Evolutionary conservation across 2,888 invertebrate species (phyloP).

Genomic region (Graphium colonna): DNA sequence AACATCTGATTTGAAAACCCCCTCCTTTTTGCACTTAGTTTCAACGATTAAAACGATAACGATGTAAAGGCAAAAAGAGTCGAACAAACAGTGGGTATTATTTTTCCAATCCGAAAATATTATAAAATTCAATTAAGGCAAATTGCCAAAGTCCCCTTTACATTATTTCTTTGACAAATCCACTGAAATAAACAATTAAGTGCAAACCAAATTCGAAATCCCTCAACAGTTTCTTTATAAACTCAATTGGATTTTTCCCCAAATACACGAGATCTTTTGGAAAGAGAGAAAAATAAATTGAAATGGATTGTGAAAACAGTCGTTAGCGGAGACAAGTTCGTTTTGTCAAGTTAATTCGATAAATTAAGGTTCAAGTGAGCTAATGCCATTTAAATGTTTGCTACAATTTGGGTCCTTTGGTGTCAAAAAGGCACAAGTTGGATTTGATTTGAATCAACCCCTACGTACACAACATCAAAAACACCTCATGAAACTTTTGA

Average conservation of each 20-base stretch:
- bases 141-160: no score
- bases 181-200: no score
- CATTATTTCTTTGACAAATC: not conserved
- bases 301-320: not conserved
- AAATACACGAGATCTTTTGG: not conserved
- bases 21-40: no score
- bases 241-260: no score
- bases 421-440: not conserved
- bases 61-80: no score
- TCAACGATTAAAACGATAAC: no score
- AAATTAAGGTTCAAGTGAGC: not conserved
- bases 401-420: not conserved
- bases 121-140: no score
- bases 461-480: not conserved
- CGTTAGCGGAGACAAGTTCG: not conserved
- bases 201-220: no score
- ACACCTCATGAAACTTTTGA: not conserved
- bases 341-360: not conserved
- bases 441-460: not conserved
- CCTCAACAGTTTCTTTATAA: no score
- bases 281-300: not conserved
- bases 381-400: not conserved
- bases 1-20: no score
- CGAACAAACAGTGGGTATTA: no score
- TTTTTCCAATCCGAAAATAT: no score